phyloP scores from a whole-genome alignment of 2,797 vertebrate genomes.

The Australoheros facetus region DNA sequence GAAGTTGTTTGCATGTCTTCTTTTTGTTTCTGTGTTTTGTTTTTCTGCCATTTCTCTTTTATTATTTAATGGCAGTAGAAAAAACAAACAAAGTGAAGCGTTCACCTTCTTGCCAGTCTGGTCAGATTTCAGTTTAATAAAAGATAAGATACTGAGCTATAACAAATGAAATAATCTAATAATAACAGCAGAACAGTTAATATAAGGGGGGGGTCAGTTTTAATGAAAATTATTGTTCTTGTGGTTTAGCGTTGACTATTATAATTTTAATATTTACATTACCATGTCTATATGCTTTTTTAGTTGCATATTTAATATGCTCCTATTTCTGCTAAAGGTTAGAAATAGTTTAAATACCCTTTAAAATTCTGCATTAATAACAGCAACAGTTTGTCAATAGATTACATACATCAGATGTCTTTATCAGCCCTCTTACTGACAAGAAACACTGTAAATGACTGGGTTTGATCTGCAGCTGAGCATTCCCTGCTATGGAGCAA shows the following conservation, averaged over 20 bases:
- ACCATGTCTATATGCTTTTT: not conserved
- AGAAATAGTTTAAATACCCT: not conserved
- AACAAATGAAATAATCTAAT: not conserved
- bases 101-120: not conserved
- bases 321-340: not conserved
- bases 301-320: not conserved
- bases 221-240: not conserved
- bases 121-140: not conserved
- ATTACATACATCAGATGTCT: constrained; percentile 5
- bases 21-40: not conserved
- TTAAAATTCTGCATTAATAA: not conserved
- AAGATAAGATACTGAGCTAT: not conserved
- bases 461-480: not conserved
- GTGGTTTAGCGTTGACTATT: not conserved
- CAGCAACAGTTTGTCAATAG: not conserved
- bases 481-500: not conserved
- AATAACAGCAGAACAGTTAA: not conserved
- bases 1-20: not conserved
- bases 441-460: not conserved
- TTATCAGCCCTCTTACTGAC: not conserved
- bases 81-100: not conserved
- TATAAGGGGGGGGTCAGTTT: not conserved
- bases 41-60: not conserved
- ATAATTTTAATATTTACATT: not conserved
- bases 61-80: rapidly evolving